Evolutionary conservation across 2,113 vertebrate genomes (phyloP).

Genomic region (Neoarius graeffei): DNA sequence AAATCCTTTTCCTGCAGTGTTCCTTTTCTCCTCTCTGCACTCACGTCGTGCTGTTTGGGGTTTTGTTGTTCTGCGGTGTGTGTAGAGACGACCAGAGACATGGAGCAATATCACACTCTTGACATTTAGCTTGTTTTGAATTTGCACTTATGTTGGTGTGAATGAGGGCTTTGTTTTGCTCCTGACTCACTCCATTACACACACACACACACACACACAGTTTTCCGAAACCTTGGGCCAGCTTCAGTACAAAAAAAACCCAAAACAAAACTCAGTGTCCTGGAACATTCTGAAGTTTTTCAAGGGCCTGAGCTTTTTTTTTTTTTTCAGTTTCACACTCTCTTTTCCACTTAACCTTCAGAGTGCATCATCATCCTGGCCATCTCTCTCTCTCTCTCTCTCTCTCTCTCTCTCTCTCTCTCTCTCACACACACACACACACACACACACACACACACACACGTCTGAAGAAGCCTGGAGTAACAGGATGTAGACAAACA

Average conservation of each 20-base stretch:
- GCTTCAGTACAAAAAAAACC: background rate
- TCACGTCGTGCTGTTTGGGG: background rate
- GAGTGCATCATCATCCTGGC: background rate
- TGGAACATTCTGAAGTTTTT: background rate
- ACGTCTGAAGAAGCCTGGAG: background rate
- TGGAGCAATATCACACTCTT: conserved; percentile 9
- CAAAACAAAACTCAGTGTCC: background rate
- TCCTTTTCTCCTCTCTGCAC: background rate
- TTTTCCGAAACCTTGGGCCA: background rate
- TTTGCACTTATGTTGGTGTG: background rate
- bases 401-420: no score
- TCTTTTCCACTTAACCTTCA: no score
- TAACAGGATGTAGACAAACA: background rate
- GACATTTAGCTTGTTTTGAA: conserved; percentile 5
- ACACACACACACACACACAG: conserved; percentile 16
- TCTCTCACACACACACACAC: background rate
- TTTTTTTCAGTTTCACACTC: background rate
- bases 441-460: conserved; percentile 5
- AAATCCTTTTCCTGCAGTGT: background rate
- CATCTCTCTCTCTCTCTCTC: background rate
- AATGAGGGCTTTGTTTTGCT: conserved; percentile 2
- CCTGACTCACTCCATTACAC: conserved; percentile 6
- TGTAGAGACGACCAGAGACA: background rate
- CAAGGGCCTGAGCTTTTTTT: background rate
- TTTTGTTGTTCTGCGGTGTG: background rate